Conservation (phyloP, 2,888 invertebrate species). For the Standfussiana lucernea region DNA sequence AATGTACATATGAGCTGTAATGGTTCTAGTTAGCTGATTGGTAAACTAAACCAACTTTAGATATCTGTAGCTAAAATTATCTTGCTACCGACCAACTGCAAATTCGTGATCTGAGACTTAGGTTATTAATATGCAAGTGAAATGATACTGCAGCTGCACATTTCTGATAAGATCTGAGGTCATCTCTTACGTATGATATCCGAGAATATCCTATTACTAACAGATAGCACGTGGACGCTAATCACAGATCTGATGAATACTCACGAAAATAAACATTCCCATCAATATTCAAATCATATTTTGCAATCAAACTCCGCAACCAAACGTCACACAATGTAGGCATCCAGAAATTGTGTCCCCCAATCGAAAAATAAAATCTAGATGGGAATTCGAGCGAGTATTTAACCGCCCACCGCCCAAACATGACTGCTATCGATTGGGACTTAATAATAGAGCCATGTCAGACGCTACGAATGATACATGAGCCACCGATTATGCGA, state of each 20-base stretch:
- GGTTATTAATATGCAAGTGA: constrained; percentile 17
- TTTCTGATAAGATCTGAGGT: constrained; percentile 25
- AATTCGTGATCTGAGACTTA: constrained; percentile 10
- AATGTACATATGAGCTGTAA: not conserved
- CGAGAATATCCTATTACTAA: constrained; percentile 27
- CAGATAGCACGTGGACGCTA: not conserved
- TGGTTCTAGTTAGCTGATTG: constrained; percentile 1
- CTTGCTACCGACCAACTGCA: not conserved
- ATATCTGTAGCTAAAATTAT: constrained; percentile 14
- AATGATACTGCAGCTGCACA: constrained; percentile 28
- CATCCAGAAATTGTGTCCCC: constrained; percentile 31
- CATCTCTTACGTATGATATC: constrained; percentile 17
- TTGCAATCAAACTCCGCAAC: constrained; percentile 40
- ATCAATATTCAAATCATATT: constrained; percentile 50
- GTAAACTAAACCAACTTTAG: constrained; percentile 21
- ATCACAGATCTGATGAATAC: not conserved
- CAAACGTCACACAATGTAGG: constrained; percentile 32
- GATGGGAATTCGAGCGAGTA: constrained; percentile 54
- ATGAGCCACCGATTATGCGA: constrained; percentile 61
- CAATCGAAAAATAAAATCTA: constrained; percentile 58
- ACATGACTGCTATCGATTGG: constrained; percentile 64
- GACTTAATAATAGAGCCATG: constrained; percentile 64
- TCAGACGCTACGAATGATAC: constrained; percentile 61
- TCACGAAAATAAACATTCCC: constrained; percentile 3
- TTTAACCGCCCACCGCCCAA: constrained; percentile 51